Percentiles rank a stretch among this genome's conserved stretches.
Conservation (phyloP, 2,113 vertebrate species). For the Labeo catla region DNA sequence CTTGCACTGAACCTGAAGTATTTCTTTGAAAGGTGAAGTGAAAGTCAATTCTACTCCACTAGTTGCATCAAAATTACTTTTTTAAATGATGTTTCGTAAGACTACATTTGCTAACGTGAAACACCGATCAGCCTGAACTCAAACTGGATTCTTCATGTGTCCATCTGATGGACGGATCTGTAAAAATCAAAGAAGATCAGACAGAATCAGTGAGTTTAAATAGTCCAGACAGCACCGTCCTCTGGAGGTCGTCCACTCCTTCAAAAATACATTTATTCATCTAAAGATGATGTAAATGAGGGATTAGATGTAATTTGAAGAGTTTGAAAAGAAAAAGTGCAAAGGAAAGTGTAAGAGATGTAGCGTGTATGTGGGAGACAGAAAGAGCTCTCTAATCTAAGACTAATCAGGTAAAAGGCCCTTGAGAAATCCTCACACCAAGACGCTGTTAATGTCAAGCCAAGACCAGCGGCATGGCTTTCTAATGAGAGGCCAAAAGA, state of each 20-base stretch:
- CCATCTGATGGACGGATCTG: neutral
- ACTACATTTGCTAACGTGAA: neutral
- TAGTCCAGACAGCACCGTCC: neutral
- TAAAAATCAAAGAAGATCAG: slow-evolving; percentile 36
- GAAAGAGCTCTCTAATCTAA: slow-evolving; percentile 44
- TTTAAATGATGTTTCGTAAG: neutral
- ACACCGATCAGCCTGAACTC: neutral
- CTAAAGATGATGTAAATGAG: slow-evolving; percentile 20
- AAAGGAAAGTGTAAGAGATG: slow-evolving; percentile 45
- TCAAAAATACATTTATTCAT: neutral
- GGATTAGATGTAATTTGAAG: slow-evolving; percentile 6
- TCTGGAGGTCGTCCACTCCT: slow-evolving; percentile 1
- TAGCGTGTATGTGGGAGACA: neutral
- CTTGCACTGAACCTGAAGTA: neutral
- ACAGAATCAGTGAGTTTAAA: neutral
- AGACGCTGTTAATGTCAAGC: slow-evolving; percentile 16
- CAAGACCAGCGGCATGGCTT: neutral
- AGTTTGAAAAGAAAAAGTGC: slow-evolving; percentile 53
- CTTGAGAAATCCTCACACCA: slow-evolving; percentile 45
- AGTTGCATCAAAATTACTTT: neutral
- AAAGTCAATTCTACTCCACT: neutral
- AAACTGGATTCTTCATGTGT: neutral
- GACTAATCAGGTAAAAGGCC: slow-evolving; percentile 55
- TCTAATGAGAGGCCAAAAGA: neutral
- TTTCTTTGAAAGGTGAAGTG: neutral